These are phyloP conservation scores for Dolichopus griseipennis DNA, from an alignment of 2,888 invertebrate species.

Conservation along the genomic window DNA sequence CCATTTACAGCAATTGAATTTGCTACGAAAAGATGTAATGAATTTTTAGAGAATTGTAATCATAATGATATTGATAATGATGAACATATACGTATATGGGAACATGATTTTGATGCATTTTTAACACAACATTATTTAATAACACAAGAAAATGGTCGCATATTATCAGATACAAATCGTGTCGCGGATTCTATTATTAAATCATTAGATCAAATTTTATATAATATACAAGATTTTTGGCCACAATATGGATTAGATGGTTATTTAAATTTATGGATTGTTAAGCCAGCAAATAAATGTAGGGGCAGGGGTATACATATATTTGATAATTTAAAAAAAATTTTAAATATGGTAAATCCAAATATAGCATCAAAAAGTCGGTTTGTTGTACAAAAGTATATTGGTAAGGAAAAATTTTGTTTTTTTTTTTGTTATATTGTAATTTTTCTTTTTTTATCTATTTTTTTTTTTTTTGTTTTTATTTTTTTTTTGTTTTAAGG, in stretches of 20 bases:
- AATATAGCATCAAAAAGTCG: constrained; percentile 60
- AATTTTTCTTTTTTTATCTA: constrained; percentile 5
- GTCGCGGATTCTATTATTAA: constrained; percentile 31
- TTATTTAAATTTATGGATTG: constrained; percentile 82
- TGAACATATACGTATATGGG: constrained; percentile 57
- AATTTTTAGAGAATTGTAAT: constrained; percentile 62
- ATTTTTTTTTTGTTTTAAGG: not conserved
- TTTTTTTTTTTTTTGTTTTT: not conserved
- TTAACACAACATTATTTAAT: constrained; percentile 58
- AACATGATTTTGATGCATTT: constrained; percentile 76
- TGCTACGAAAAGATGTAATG: constrained; percentile 67
- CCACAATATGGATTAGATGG: constrained; percentile 78
- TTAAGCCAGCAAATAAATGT: constrained; percentile 90
- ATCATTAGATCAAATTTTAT: constrained; percentile 53
- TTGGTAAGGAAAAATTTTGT: constrained; percentile 53
- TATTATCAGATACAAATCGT: constrained; percentile 37
- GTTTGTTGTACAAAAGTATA: constrained; percentile 92
- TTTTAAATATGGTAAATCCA: constrained; percentile 62
- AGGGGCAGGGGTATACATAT: constrained; percentile 83
- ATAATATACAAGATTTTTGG: constrained; percentile 62
- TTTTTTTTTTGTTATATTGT: constrained; percentile 11
- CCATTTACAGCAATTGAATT: constrained; percentile 71
- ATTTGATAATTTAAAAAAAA: constrained; percentile 77
- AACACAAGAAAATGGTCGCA: constrained; percentile 56
- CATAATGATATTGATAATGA: constrained; percentile 62